Evolutionary conservation across 2,113 vertebrate species (phyloP).

Genomic region (Lophotis ruficrista): DNA sequence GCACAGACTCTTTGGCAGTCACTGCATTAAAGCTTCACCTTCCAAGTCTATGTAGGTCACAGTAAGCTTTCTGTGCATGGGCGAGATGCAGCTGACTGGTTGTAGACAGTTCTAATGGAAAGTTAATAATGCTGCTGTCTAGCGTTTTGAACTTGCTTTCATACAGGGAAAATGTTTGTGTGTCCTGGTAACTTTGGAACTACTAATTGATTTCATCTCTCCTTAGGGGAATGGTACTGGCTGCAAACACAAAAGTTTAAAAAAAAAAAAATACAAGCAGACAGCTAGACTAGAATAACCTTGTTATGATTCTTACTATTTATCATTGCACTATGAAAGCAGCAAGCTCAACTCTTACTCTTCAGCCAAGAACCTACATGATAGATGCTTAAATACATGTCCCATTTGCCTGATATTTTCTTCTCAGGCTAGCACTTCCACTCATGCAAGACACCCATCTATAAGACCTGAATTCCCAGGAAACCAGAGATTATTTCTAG

Average conservation of each 20-base stretch:
- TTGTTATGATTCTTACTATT: neutral
- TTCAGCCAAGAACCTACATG: neutral
- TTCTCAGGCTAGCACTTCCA: neutral
- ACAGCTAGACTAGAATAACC: neutral
- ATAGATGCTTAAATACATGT: neutral
- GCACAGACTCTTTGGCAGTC: conserved; percentile 15
- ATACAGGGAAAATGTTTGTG: neutral
- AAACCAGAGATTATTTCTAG: neutral
- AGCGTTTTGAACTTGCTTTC: neutral
- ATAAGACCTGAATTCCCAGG: neutral
- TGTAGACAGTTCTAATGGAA: conserved; percentile 16
- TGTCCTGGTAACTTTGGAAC: neutral
- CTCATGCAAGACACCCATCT: neutral
- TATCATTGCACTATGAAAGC: neutral
- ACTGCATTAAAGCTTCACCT: conserved; percentile 43
- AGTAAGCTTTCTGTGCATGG: conserved; percentile 24
- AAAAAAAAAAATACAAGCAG: neutral
- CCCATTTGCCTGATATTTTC: neutral
- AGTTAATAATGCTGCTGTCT: conserved; percentile 5
- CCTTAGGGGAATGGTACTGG: neutral
- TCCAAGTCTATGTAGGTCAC: conserved; percentile 50
- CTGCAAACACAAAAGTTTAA: neutral
- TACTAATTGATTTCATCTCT: neutral
- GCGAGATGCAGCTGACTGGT: conserved; percentile 36
- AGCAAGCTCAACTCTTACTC: neutral